Conservation (phyloP, 2,113 vertebrate genomes). For the Natator depressus region DNA sequence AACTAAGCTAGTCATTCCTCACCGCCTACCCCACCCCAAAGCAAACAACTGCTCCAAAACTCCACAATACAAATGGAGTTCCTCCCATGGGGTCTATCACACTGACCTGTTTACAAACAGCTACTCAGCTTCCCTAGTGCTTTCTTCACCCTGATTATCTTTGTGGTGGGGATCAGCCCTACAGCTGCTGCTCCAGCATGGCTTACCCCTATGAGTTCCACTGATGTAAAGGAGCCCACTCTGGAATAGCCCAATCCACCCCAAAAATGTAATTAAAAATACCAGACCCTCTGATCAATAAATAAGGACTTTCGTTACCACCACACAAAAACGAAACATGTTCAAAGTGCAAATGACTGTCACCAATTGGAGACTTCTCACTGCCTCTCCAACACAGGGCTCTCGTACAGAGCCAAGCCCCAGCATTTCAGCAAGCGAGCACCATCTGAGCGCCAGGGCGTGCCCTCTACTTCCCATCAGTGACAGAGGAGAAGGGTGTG, state of each 20-base stretch:
- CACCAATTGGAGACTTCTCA: constrained; percentile 80
- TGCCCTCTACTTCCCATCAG: constrained; percentile 74
- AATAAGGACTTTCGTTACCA: constrained; percentile 85
- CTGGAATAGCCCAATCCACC: constrained; percentile 65
- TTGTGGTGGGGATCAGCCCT: constrained; percentile 47
- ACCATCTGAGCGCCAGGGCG: constrained; percentile 73
- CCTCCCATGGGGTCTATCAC: constrained; percentile 39
- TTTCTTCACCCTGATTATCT: constrained; percentile 41
- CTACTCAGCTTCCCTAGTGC: constrained; percentile 39
- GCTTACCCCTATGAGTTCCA: constrained; percentile 43
- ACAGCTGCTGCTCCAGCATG: constrained; percentile 44
- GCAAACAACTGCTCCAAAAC: constrained; percentile 52
- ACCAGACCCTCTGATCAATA: constrained; percentile 81
- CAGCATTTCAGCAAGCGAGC: constrained; percentile 75
- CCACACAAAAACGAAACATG: constrained; percentile 83
- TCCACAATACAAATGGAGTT: constrained; percentile 37
- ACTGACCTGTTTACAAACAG: constrained; percentile 58
- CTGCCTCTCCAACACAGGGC: constrained; percentile 73
- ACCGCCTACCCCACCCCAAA: constrained; percentile 56
- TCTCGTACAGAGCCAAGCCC: constrained; percentile 60
- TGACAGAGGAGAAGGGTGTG: constrained; percentile 62
- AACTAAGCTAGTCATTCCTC: neutral
- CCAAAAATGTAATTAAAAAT: constrained; percentile 75
- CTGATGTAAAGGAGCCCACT: constrained; percentile 43
- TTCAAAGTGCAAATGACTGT: constrained; percentile 87